Base-by-base conservation (phyloP, 2,797 vertebrate species). In the Megalops cyprinoides region DNA sequence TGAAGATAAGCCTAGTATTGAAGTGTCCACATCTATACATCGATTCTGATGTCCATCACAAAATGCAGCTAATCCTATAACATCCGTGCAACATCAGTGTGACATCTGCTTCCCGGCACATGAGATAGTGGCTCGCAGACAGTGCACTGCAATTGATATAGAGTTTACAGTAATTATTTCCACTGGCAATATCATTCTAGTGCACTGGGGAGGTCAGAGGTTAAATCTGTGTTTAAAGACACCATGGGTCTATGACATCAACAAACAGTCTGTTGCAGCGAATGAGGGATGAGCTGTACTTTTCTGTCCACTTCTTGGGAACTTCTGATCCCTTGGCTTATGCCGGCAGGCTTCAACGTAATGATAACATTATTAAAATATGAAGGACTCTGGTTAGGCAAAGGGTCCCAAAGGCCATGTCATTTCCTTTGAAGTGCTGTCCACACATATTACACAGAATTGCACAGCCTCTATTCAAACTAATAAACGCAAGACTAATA, bases 291-390 rank as follows among this genome's bases (percentile, higher is more conserved):
- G 90, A 93, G 92, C 91, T 93, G 92, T 94, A 93, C 94, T 94
- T 94, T 95, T 92, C 91, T 92, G 91, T 93, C 93, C 94, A 91
- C 93, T 95, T 94, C 94, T 94, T 92, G 89, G 92, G 89, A 91
- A 90, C 91, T 94, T 93, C 91, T 92, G 93, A 94, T 94, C 93
- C 93, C 91, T 81, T 86, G 90, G 89, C 91, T 93, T 92, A 92
- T 92, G 94, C 94, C 92, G 94, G 92, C 88, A 90, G 93, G 93
- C 92, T n/a, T n/a, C n/a, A n/a, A n/a, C n/a, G n/a, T n/a, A n/a
- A n/a, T n/a, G n/a, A n/a, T n/a, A n/a, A n/a, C n/a, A n/a, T n/a
- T n/a, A n/a, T n/a, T n/a, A n/a, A n/a, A n/a, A n/a, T n/a, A n/a
- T n/a, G n/a, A n/a, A n/a, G n/a, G n/a, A n/a, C n/a, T 51, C 49